phyloP scores from a whole-genome alignment of 2,888 invertebrate genomes.

The Megastigmus dorsalis region DNA sequence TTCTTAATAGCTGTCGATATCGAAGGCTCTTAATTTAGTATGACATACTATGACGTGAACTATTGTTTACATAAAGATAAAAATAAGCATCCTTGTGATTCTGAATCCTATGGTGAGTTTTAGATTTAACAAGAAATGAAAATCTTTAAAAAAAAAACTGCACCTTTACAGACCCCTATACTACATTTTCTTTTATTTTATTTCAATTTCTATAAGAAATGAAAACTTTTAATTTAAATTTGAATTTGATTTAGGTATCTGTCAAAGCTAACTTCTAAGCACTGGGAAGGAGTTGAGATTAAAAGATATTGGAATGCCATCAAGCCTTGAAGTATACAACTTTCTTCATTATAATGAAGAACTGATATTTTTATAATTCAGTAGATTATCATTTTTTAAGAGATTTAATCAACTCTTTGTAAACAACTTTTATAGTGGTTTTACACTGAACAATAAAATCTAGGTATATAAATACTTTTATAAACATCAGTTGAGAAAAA shows the following conservation, averaged over 20 bases:
- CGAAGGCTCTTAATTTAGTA: conserved; percentile 63
- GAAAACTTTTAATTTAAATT: not conserved
- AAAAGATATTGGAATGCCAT: conserved; percentile 73
- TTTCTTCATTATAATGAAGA: conserved; percentile 47
- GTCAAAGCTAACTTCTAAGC: conserved; percentile 72
- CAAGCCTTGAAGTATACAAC: conserved; percentile 54
- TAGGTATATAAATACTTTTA: not conserved
- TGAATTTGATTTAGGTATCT: conserved; percentile 71
- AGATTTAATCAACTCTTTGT: conserved; percentile 27
- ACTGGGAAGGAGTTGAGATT: conserved; percentile 83
- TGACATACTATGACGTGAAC: conserved; percentile 58
- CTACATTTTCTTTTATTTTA: not conserved
- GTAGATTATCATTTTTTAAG: conserved; percentile 21
- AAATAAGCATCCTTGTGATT: conserved; percentile 48
- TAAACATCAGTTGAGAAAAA: conserved; percentile 5
- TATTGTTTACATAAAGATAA: conserved; percentile 41
- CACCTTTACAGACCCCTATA: not conserved
- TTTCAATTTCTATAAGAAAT: not conserved
- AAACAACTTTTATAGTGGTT: not conserved
- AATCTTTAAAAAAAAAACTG: conserved; percentile 2
- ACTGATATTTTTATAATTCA: conserved; percentile 39
- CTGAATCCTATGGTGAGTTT: conserved; percentile 47
- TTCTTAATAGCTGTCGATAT: conserved; percentile 64
- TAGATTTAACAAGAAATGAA: conserved; percentile 1
- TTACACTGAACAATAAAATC: too few species aligned